A percentile compares a stretch with the other conserved stretches of the same genome.
Evolutionary conservation across 2,888 invertebrate species (phyloP).

Genomic region (Drosophila hamatofila): DNA sequence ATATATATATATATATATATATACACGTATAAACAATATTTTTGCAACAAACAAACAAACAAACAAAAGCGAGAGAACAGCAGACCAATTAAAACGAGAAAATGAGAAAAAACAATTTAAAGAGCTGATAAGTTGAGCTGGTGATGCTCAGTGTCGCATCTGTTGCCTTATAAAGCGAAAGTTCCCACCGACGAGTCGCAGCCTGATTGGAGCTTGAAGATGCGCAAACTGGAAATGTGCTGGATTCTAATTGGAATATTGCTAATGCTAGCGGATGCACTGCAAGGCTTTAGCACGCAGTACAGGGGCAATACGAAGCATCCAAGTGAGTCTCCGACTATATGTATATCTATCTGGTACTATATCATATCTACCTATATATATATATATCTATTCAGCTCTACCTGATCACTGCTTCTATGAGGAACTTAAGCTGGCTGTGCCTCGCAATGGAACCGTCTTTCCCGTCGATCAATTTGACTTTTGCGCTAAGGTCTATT

Average conservation of each 20-base stretch:
- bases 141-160: slow-evolving; percentile 6
- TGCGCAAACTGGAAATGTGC: slow-evolving; percentile 15
- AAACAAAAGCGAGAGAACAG: slow-evolving; percentile 11
- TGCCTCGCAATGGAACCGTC: slow-evolving; percentile 59
- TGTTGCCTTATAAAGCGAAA: slow-evolving; percentile 8
- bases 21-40: neutral
- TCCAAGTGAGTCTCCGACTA: slow-evolving; percentile 50
- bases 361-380: neutral
- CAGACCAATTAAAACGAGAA: slow-evolving; percentile 1
- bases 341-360: neutral
- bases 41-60: slow-evolving; percentile 1
- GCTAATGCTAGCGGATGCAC: neutral
- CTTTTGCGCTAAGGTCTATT: slow-evolving; percentile 64
- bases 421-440: slow-evolving; percentile 65
- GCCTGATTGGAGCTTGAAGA: slow-evolving; percentile 5
- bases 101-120: neutral
- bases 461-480: slow-evolving; percentile 57
- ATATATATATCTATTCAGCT: slow-evolving; percentile 27
- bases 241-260: slow-evolving; percentile 2
- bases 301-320: slow-evolving; percentile 72
- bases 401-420: slow-evolving; percentile 65
- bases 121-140: slow-evolving; percentile 24
- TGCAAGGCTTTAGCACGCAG: slow-evolving; percentile 54
- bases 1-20: neutral
- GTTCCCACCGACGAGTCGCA: neutral